Evolutionary conservation across 2,113 vertebrate species (phyloP), one percentile per base, ranked within the genome.

Genomic region (Larimichthys crocea): DNA sequence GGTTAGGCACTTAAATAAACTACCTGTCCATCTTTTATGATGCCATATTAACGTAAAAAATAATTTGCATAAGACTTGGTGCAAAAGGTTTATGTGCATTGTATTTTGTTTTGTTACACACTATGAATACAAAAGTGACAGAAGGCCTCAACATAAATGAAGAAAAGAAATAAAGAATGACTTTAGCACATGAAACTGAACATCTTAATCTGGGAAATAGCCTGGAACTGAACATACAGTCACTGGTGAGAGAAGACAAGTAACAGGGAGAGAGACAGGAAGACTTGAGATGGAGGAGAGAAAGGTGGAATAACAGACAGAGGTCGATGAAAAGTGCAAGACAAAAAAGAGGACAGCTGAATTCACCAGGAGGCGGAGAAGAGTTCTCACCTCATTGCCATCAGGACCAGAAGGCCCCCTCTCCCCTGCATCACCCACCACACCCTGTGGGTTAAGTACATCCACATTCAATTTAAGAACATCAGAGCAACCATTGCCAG

Each of bases 351-450:
- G 29, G 50, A 22, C 2, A 29, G 22, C 0, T 63, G 15, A 40
- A 74, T 35, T 56, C 44, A 72, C 4, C n/a, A n/a, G 35, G 35
- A 77, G 5, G 10, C 1, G 0, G 46, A 48, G 15, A 12, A 24
- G 3, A 22, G 52, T 49, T 88, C 96, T 96, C 94, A 99, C 98
- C 94, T 97, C 95, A 85, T 92, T 96, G 63, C 98, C 98, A 86
- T 99, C 98, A 72, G 96, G 95, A 88, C 98, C 98, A 59, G 97
- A 95, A 22, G 96, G 93, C 2, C 98, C 98, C 92, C 97, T 96
- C 11, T 97, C 97, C 22, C 98, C 98, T 53, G 93, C 94, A 74
- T 96, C 97, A 76, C 98, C 98, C 31, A 96, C 92, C 85, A 97
- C 95, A 67, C 98, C 98, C 97, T 96, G 82, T 14, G 6, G 63